These are phyloP conservation scores for Cyanistes caeruleus DNA, from an alignment of 2,113 vertebrate species.

Conservation along the genomic window DNA sequence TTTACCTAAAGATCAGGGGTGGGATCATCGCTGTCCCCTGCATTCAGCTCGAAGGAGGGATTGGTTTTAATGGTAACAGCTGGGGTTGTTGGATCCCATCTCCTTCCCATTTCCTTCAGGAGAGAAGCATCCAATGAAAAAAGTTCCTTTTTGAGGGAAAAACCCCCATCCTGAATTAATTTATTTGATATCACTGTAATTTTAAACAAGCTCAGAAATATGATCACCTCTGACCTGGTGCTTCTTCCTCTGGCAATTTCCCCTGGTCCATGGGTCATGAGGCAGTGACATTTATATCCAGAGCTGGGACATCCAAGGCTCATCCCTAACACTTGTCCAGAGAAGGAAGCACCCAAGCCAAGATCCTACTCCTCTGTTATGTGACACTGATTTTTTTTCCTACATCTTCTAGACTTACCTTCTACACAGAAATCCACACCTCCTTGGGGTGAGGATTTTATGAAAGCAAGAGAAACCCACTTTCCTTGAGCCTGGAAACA, in stretches of 20 bases:
- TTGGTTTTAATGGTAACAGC: background rate
- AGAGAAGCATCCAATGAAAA: background rate
- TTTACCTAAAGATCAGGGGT: background rate
- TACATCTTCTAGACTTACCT: background rate
- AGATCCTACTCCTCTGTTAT: background rate
- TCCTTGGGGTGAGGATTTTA: background rate
- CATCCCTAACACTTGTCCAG: background rate
- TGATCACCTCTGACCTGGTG: background rate
- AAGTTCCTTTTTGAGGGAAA: background rate
- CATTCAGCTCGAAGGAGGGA: background rate
- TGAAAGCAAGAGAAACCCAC: background rate
- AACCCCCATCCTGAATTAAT: rapidly evolving
- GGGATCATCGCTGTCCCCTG: background rate
- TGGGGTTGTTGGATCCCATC: background rate
- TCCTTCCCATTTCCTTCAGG: background rate
- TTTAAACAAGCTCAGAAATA: background rate
- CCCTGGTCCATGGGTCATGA: background rate
- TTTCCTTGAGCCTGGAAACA: background rate
- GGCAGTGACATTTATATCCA: background rate
- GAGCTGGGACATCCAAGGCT: background rate
- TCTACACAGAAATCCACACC: background rate
- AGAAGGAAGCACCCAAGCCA: background rate
- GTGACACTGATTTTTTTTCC: background rate
- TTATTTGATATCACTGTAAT: background rate
- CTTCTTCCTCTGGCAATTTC: background rate